Percentiles rank a stretch among this genome's conserved stretches.
These are phyloP conservation scores for Leptarthrus brevirostris DNA, from an alignment of 2,888 invertebrate genomes.

Conservation along the genomic window DNA sequence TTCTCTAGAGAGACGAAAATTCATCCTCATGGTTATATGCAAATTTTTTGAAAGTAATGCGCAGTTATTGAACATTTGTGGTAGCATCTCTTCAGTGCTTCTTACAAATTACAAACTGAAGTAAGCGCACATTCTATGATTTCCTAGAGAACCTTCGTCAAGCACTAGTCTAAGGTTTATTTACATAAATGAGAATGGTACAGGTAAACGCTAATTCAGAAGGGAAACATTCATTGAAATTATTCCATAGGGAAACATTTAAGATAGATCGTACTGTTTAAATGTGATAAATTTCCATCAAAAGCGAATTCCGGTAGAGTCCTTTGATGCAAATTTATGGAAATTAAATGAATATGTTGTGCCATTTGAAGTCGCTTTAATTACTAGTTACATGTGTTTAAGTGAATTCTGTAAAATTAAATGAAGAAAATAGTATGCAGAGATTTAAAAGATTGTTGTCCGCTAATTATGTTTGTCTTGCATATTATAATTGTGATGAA, in stretches of 20 bases:
- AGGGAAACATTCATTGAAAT: neutral
- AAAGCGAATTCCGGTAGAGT: conserved; percentile 18
- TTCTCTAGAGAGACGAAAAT: too few species aligned
- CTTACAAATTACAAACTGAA: conserved; percentile 20
- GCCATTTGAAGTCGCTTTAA: too few species aligned
- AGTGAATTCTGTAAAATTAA: too few species aligned
- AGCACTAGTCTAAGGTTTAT: neutral
- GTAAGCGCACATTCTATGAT: neutral
- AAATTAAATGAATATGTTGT: too few species aligned
- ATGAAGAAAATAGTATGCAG: too few species aligned
- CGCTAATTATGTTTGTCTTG: too few species aligned
- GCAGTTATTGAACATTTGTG: conserved; percentile 22
- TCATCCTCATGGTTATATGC: neutral
- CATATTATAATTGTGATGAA: too few species aligned
- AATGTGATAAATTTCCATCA: conserved; percentile 16
- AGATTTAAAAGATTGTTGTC: too few species aligned
- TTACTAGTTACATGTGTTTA: too few species aligned
- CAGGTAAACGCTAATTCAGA: conserved; percentile 8
- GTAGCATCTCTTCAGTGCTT: neutral
- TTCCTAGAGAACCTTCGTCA: neutral
- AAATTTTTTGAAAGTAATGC: conserved; percentile 13
- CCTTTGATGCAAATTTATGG: too few species aligned
- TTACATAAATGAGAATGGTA: too few species aligned
- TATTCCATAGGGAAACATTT: neutral
- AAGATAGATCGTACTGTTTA: conserved; percentile 4